Conservation (phyloP, 2,888 invertebrate species). For the Drosophila fulvimacula region DNA sequence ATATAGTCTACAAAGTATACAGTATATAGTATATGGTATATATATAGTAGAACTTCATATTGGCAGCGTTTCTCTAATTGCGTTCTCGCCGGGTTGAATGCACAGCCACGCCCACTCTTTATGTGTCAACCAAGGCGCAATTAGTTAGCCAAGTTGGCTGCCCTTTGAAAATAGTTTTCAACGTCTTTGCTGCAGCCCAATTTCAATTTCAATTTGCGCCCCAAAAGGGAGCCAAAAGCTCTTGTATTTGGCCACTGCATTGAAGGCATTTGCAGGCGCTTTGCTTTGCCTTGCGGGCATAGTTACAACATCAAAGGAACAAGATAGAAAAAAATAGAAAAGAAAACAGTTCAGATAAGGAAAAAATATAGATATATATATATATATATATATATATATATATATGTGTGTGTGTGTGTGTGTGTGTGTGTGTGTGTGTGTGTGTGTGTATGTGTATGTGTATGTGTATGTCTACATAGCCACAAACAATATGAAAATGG, state of each 20-base stretch:
- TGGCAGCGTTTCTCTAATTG: slow-evolving; percentile 54
- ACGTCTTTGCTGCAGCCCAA: slow-evolving; percentile 20
- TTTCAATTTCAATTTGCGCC: slow-evolving; percentile 46
- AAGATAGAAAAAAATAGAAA: not conserved
- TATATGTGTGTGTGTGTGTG: not conserved
- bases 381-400: too few species aligned
- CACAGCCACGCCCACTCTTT: slow-evolving; percentile 37
- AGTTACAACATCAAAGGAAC: slow-evolving; percentile 37
- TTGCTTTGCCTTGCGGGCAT: slow-evolving; percentile 9
- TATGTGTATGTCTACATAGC: not conserved
- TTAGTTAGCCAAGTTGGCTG: slow-evolving; percentile 46
- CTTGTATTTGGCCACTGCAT: slow-evolving; percentile 30
- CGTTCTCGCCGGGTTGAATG: slow-evolving; percentile 17
- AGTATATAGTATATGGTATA: not conserved
- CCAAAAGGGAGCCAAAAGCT: slow-evolving; percentile 17
- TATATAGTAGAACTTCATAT: slow-evolving; percentile 20
- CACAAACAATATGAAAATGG: slow-evolving; percentile 47
- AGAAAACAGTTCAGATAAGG: not conserved
- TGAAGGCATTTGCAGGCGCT: slow-evolving; percentile 23
- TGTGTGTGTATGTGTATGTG: not conserved
- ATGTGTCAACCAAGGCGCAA: slow-evolving; percentile 34
- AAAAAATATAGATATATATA: not conserved
- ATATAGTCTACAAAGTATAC: not conserved
- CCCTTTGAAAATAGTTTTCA: slow-evolving; percentile 26
- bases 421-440: not conserved